A percentile compares a stretch with the other conserved stretches of the same genome.
Evolutionary conservation across 2,113 vertebrate genomes (phyloP).

Genomic region (Seriola dumerili): DNA sequence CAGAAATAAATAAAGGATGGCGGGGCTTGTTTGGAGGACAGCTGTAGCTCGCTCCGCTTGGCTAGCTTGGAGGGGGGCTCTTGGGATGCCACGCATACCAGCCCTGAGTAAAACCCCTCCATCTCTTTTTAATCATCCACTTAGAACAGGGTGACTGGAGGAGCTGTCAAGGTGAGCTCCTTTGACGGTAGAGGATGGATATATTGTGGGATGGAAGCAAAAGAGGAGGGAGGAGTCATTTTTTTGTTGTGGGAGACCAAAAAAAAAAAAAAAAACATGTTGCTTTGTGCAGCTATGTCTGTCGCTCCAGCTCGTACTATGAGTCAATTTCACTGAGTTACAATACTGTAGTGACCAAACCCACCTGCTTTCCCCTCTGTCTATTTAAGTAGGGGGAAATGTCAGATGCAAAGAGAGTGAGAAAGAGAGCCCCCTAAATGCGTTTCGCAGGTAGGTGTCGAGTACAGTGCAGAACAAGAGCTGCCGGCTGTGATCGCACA

Average conservation of each 20-base stretch:
- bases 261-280: constrained; percentile 44
- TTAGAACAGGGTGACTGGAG: constrained; percentile 96
- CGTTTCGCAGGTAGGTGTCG: constrained; percentile 13
- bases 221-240: constrained; percentile 22
- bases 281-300: constrained; percentile 59
- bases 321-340: constrained; percentile 9
- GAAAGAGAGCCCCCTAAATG: constrained; percentile 13
- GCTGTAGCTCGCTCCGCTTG: constrained; percentile 95
- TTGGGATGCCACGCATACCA: constrained; percentile 91
- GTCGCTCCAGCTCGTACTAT: constrained; percentile 9
- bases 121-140: constrained; percentile 99
- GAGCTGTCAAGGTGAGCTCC: constrained; percentile 95
- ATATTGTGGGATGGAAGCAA: constrained; percentile 58
- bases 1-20: constrained; percentile 99
- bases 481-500: constrained; percentile 46
- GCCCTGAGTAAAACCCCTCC: constrained; percentile 96
- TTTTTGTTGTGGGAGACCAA: constrained; percentile 40
- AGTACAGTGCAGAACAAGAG: constrained; percentile 52
- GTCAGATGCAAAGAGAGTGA: constrained; percentile 13
- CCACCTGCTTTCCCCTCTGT: background rate
- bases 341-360: background rate
- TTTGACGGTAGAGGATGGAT: constrained; percentile 64
- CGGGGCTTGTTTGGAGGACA: constrained; percentile 98
- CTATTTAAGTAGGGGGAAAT: background rate
- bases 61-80: constrained; percentile 90